These are phyloP conservation scores for Pachliopta kotzebuea DNA, from an alignment of 2,888 invertebrate species.

Conservation along the genomic window DNA sequence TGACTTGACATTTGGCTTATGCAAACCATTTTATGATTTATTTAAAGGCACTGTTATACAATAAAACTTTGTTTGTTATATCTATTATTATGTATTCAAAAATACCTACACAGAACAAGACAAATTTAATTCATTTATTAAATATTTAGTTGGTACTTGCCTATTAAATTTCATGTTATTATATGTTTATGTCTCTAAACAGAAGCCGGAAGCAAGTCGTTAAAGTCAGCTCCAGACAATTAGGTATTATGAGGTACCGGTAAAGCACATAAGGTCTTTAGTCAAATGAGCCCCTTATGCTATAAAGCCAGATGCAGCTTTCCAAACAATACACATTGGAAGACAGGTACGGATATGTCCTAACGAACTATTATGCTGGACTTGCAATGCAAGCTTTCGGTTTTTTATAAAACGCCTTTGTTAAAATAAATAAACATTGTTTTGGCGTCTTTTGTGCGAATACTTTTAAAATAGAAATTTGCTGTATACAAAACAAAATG, in stretches of 20 bases:
- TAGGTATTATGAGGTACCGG: constrained; percentile 50
- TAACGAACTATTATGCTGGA: constrained; percentile 71
- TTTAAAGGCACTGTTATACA: too few species aligned
- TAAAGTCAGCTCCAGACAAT: constrained; percentile 43
- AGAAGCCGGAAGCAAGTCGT: constrained; percentile 45
- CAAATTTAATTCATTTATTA: too few species aligned
- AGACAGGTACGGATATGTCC: constrained; percentile 59
- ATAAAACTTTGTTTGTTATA: too few species aligned
- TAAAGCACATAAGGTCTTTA: constrained; percentile 39
- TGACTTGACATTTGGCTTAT: too few species aligned
- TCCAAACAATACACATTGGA: constrained; percentile 65
- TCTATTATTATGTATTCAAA: too few species aligned
- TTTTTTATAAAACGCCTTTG: not conserved
- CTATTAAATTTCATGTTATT: too few species aligned
- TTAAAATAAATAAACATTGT: constrained; percentile 4
- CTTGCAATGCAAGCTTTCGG: constrained; percentile 47
- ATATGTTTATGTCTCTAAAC: not conserved
- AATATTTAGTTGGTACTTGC: too few species aligned
- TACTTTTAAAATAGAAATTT: not conserved
- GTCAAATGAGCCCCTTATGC: constrained; percentile 62
- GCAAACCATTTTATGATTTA: too few species aligned
- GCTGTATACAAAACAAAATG: constrained; percentile 39
- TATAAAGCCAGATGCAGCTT: constrained; percentile 59
- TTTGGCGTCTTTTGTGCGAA: not conserved
- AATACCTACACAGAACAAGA: too few species aligned